These are phyloP conservation scores for Intellagama lesueurii DNA, from an alignment of 2,797 vertebrate genomes.

Conservation along the genomic window DNA sequence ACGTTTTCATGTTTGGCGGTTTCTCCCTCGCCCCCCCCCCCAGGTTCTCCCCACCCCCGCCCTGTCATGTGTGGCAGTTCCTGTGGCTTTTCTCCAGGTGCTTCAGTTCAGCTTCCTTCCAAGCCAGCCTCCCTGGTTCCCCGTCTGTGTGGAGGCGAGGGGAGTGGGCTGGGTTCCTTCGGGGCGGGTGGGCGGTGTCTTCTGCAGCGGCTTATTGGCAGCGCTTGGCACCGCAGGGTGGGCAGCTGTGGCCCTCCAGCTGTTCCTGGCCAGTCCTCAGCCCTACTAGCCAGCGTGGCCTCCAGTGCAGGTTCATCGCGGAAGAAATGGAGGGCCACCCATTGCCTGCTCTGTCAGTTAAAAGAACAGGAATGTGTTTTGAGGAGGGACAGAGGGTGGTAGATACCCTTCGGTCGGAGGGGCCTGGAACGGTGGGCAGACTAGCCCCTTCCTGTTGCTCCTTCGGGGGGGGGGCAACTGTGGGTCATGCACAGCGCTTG, in stretches of 20 bases:
- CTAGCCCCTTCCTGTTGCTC: not conserved
- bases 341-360: not conserved
- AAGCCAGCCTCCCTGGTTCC: not conserved
- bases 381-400: not conserved
- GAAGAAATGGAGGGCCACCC: too few species aligned
- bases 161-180: not conserved
- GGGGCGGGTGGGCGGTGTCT: too few species aligned
- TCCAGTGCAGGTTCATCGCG: too few species aligned
- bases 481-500: too few species aligned
- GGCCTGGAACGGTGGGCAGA: not conserved
- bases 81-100: not conserved
- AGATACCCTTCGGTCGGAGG: not conserved
- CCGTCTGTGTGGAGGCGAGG: not conserved
- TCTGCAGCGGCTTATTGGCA: too few species aligned
- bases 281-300: too few species aligned
- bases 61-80: not conserved
- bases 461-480: too few species aligned
- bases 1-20: constrained; percentile 56
- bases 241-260: too few species aligned
- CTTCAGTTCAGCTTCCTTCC: constrained; percentile 33
- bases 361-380: too few species aligned
- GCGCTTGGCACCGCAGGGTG: too few species aligned
- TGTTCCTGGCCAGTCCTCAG: too few species aligned
- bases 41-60: constrained; percentile 27
- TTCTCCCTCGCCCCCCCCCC: constrained; percentile 45